Percentiles rank a stretch among this genome's conserved stretches.
Conservation (phyloP, 2,113 vertebrate species). For the Siniperca chuatsi region DNA sequence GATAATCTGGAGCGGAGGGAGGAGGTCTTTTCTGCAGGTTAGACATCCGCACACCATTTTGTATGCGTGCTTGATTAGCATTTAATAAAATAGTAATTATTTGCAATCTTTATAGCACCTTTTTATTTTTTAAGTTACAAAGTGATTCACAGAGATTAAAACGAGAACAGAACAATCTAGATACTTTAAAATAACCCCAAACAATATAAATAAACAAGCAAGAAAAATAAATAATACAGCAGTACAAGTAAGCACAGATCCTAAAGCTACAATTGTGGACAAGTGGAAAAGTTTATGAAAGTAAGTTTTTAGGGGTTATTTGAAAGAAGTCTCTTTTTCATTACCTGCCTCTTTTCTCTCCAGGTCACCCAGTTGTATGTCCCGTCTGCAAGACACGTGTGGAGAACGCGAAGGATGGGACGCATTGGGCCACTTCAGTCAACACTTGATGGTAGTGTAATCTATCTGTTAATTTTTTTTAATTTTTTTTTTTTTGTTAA, state of each 20-base stretch:
- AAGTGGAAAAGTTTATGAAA: not conserved
- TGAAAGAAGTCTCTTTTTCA: not conserved
- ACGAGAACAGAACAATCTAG: not conserved
- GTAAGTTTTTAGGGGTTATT: not conserved
- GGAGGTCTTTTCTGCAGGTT: not conserved
- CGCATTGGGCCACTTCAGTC: constrained; percentile 96
- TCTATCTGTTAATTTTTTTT: not conserved
- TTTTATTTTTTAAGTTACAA: not conserved
- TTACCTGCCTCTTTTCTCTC: constrained; percentile 11
- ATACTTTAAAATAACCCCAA: not conserved
- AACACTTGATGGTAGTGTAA: constrained; percentile 91
- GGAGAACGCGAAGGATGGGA: constrained; percentile 96
- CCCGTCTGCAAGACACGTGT: constrained; percentile 93
- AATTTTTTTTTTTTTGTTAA: not conserved
- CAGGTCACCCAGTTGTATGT: constrained; percentile 98
- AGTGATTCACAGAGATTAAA: not conserved
- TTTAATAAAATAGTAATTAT: not conserved
- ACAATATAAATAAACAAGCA: not conserved
- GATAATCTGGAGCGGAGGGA: not conserved
- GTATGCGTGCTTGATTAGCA: not conserved
- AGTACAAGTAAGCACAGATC: not conserved
- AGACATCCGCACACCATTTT: not conserved
- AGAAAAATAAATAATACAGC: not conserved
- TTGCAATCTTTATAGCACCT: not conserved
- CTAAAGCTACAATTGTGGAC: not conserved